Evolutionary conservation across 1,140 invertebrate species (phyloP).

Genomic region (Hestina assimilis): DNA sequence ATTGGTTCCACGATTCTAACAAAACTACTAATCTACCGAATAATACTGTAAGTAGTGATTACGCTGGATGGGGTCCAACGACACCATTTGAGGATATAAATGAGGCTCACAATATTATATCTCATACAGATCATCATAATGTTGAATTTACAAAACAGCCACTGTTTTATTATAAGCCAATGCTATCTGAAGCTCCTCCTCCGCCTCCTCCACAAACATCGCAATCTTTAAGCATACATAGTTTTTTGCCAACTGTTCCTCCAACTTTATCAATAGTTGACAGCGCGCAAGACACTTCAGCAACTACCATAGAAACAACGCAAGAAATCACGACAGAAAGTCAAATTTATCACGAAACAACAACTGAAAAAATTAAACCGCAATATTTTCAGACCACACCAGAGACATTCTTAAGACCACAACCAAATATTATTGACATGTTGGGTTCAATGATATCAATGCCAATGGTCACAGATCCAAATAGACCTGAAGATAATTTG

Average conservation of each 20-base stretch:
- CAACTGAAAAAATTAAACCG: constrained; percentile 35
- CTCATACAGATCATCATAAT: constrained; percentile 40
- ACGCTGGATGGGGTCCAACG: constrained; percentile 72
- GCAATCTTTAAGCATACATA: constrained; percentile 33
- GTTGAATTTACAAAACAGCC: constrained; percentile 37
- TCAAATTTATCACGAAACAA: constrained; percentile 38
- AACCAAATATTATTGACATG: constrained; percentile 56
- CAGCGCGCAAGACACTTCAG: constrained; percentile 28
- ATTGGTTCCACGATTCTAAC: constrained; percentile 62
- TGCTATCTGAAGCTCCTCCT: constrained; percentile 50
- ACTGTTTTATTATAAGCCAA: constrained; percentile 56
- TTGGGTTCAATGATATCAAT: constrained; percentile 66
- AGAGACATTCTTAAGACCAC: constrained; percentile 29
- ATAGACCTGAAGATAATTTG: constrained; percentile 62
- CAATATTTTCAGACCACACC: constrained; percentile 25
- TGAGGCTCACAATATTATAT: constrained; percentile 62
- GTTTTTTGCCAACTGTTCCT: constrained; percentile 54
- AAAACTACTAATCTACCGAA: constrained; percentile 48
- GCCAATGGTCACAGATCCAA: constrained; percentile 60
- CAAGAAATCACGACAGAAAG: constrained; percentile 31
- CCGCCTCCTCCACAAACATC: constrained; percentile 31
- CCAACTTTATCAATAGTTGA: constrained; percentile 29
- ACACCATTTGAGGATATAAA: constrained; percentile 57
- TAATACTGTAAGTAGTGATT: constrained; percentile 64
- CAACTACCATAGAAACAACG: constrained; percentile 34